A percentile compares a stretch with the other conserved stretches of the same genome.
Evolutionary conservation across 2,888 invertebrate species (phyloP).

Genomic region (Tortrix viridana): DNA sequence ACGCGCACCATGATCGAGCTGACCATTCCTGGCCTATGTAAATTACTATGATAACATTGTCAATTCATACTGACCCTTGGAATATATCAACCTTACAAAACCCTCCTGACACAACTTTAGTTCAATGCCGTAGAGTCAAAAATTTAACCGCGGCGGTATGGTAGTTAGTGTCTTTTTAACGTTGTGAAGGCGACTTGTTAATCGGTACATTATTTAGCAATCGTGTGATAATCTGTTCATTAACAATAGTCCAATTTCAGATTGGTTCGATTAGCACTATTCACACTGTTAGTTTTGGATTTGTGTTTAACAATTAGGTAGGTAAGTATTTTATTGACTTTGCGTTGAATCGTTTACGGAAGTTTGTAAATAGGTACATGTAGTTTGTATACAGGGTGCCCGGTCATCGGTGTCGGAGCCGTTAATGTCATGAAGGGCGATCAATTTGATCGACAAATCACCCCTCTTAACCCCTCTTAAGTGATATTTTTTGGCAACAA

Average conservation of each 20-base stretch:
- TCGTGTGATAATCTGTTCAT: conserved; percentile 58
- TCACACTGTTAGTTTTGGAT: conserved; percentile 51
- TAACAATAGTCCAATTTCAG: conserved; percentile 56
- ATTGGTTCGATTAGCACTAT: conserved; percentile 62
- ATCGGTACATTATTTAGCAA: conserved; percentile 43
- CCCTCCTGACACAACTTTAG: conserved; percentile 25
- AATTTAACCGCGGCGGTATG: neutral
- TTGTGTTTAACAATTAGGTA: conserved; percentile 44
- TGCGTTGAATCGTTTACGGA: conserved; percentile 16
- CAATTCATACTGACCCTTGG: conserved; percentile 42
- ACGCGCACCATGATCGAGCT: conserved; percentile 48
- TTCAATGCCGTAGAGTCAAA: conserved; percentile 4
- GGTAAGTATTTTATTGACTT: conserved; percentile 29
- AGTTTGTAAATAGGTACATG: conserved; percentile 10
- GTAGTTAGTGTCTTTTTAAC: conserved; percentile 11
- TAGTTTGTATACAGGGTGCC: neutral
- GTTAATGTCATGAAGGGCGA: too few relatives aligned
- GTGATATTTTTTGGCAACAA: too few relatives aligned
- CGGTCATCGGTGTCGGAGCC: too few relatives aligned
- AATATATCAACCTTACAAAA: conserved; percentile 19
- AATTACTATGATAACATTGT: conserved; percentile 62
- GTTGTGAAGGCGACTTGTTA: conserved; percentile 36
- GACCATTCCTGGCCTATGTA: conserved; percentile 54
- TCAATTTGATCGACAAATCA: too few relatives aligned
- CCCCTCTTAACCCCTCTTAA: too few relatives aligned